These are phyloP conservation scores for Eueides isabella DNA, from an alignment of 1,140 invertebrate genomes.

Conservation along the genomic window DNA sequence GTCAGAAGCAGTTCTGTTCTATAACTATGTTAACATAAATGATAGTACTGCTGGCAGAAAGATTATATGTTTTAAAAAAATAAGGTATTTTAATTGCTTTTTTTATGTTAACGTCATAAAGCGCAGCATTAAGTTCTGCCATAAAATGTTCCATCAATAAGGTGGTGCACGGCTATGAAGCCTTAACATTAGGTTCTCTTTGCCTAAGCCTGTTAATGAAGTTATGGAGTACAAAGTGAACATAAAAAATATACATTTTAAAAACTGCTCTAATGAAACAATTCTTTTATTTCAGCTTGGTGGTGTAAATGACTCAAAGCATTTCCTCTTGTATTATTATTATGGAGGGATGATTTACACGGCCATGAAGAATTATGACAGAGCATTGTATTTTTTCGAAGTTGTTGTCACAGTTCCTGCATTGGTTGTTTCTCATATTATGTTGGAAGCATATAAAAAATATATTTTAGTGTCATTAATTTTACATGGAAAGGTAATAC, in stretches of 20 bases:
- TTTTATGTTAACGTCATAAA: neutral
- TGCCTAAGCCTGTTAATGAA: neutral
- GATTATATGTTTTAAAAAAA: too few species aligned
- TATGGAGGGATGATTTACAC: conserved; percentile 99
- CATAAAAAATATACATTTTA: neutral
- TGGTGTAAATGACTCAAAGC: conserved; percentile 93
- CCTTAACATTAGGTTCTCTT: neutral
- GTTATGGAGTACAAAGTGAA: neutral
- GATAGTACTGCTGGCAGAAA: too few species aligned
- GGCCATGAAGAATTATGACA: conserved; percentile 95
- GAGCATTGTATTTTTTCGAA: conserved; percentile 97
- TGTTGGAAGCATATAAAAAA: conserved; percentile 98
- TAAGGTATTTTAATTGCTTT: neutral
- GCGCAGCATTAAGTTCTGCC: neutral
- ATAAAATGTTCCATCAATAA: neutral
- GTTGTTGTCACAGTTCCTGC: conserved; percentile 96
- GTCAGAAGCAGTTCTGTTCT: too few species aligned
- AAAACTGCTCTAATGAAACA: neutral
- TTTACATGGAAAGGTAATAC: conserved; percentile 91
- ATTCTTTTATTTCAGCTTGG: conserved; percentile 82
- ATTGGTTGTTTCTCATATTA: conserved; percentile 96
- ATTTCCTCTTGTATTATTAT: conserved; percentile 97
- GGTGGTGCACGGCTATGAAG: neutral
- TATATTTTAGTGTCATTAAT: conserved; percentile 96
- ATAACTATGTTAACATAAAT: too few species aligned